Percentiles rank a stretch among this genome's conserved stretches.
These are phyloP conservation scores for Montipora efflorescens DNA, from an alignment of 64 coral and sea anemone genomes.

Conservation along the genomic window DNA sequence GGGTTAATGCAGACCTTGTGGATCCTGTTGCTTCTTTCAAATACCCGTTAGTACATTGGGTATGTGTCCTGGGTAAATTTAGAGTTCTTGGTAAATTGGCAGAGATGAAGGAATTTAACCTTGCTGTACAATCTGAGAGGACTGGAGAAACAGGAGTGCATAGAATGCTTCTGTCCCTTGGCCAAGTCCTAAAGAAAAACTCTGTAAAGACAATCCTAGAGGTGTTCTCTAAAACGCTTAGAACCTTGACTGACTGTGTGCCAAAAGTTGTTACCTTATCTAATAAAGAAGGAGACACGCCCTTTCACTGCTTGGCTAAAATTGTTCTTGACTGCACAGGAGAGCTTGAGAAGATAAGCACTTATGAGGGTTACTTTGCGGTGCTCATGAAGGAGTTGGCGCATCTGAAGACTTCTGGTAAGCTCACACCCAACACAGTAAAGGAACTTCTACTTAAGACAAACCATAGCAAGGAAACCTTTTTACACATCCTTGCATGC, in stretches of 20 bases:
- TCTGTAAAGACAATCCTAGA: background rate
- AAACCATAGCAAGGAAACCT: conserved; percentile 17
- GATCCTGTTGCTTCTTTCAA: conserved; percentile 18
- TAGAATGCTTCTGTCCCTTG: conserved; percentile 27
- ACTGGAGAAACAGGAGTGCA: conserved; percentile 43
- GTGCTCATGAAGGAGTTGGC: conserved; percentile 3
- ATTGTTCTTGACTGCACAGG: conserved; percentile 31
- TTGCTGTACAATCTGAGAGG: conserved; percentile 16
- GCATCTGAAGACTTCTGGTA: background rate
- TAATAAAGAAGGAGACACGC: conserved; percentile 35
- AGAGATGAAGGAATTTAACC: conserved; percentile 33
- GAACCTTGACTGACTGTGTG: background rate
- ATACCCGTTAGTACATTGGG: conserved; percentile 44
- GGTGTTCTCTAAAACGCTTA: conserved; percentile 26
- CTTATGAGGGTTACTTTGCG: conserved; percentile 35
- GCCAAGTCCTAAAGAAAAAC: conserved; percentile 5
- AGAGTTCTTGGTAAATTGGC: conserved; percentile 15
- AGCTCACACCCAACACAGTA: background rate
- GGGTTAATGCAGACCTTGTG: background rate
- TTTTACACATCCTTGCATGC: conserved; percentile 45
- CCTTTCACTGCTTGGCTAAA: conserved; percentile 35
- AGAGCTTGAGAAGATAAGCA: conserved; percentile 29
- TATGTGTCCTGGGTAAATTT: conserved; percentile 30
- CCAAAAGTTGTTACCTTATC: background rate
- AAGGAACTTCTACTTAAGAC: conserved; percentile 19